phyloP scores from a whole-genome alignment of 2,113 vertebrate genomes.

The Pholis gunnellus region DNA sequence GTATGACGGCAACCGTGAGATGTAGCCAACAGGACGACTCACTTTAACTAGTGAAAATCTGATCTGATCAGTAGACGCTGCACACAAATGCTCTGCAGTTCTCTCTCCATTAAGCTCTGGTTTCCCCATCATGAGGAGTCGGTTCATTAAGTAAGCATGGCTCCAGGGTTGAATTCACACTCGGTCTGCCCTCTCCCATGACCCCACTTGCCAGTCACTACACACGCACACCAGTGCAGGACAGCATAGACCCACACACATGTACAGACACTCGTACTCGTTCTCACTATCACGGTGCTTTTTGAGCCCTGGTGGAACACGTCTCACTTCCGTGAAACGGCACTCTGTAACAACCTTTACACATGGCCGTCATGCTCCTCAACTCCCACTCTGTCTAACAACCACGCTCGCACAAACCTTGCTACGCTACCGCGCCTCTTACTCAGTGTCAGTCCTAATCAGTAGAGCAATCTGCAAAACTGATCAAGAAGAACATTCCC shows the following conservation, averaged over 20 bases:
- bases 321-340: conserved; percentile 46
- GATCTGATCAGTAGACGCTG: conserved; percentile 33
- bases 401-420: conserved; percentile 10
- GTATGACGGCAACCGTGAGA: conserved; percentile 3
- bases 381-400: conserved; percentile 13
- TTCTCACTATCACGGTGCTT: conserved; percentile 22
- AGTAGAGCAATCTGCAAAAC: conserved; percentile 63
- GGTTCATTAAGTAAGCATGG: conserved; percentile 77
- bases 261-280: conserved; percentile 12
- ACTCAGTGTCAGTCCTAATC: conserved; percentile 69
- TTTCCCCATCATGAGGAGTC: conserved; percentile 60
- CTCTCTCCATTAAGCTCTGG: conserved; percentile 63
- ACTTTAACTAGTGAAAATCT: conserved; percentile 42
- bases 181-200: conserved; percentile 79
- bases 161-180: conserved; percentile 76
- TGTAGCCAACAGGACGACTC: conserved; percentile 5
- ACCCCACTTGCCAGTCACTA: conserved; percentile 68
- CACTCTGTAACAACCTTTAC: conserved; percentile 41
- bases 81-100: conserved; percentile 46
- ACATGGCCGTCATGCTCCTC: conserved; percentile 36
- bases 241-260: conserved; percentile 32
- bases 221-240: conserved; percentile 22
- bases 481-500: conserved; percentile 65
- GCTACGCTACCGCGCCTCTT: conserved; percentile 42
- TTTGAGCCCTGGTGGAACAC: conserved; percentile 32